Base-by-base conservation (phyloP, 2,888 invertebrate species). In the Pycnomerus fuliginosus region DNA sequence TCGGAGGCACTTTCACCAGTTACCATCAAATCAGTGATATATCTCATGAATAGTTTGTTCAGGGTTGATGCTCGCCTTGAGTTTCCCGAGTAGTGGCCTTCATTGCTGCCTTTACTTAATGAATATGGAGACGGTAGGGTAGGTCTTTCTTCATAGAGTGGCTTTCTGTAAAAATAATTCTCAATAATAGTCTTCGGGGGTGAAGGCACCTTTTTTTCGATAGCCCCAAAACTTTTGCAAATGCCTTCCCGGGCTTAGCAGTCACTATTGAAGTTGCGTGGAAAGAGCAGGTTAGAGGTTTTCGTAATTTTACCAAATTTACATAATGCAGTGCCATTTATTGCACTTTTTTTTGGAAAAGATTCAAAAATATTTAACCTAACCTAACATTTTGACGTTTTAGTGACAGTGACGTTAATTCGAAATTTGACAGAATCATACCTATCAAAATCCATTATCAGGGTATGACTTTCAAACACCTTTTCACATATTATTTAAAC, bases 1-100 rank as follows among this genome's bases (percentile, higher is more conserved):
- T 78, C 71, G 32, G 77, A 71, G 1, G 84, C 72, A 16, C 78
- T 74, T 55, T 83, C 80, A 1, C 87, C 87, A 0, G 85, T 85
- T 1, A 86, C 80, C 79, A 91, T 79, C 17, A 88, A 70, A 65
- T 89, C 90, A 0, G 88, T 87, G 4, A 91, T 82, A 44, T 87
- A 76, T 56, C 81, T 79, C 88, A 90, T 90, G 59, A 90, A 90
- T 32, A 90, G 63, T 69, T 88, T 87, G 66, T 90, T 90, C 1
- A 91, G 69, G 50, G 89, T 82, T 1, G 77, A 72, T 13, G 80
- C 73, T 56, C 90, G 76, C 24, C 83, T 78, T 1, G 72, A 68
- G 5, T 77, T 78, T 7, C 75, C 73, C 30, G 80, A 78, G 7
- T 75, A 74, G 16, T 77, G 77, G 39, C 77, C 76, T 57, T 74